Percentiles rank a stretch among this genome's conserved stretches.
phyloP scores from a whole-genome alignment of 2,113 vertebrate genomes.

The Melanocharis versteri region DNA sequence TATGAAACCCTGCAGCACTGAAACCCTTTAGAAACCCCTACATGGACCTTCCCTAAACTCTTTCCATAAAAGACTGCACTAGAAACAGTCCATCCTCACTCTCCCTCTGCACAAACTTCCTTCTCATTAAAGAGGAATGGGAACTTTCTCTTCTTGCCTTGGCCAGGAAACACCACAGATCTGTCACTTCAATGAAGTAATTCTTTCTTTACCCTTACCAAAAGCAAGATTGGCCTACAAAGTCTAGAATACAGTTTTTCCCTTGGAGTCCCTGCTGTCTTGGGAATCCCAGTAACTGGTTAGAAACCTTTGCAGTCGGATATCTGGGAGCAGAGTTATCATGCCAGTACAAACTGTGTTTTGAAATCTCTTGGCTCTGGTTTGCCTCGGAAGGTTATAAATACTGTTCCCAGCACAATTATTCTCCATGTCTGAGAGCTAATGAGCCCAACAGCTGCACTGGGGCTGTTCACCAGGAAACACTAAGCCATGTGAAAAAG shows the following conservation, averaged over 20 bases:
- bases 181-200: neutral
- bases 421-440: constrained; percentile 13
- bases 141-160: neutral
- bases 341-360: neutral
- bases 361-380: neutral
- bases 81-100: neutral
- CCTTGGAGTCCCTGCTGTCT: neutral
- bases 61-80: neutral
- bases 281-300: neutral
- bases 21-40: neutral
- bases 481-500: constrained; percentile 20
- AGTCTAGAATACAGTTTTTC: neutral
- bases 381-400: neutral
- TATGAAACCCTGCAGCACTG: neutral
- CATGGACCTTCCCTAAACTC: neutral
- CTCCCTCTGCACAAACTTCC: neutral
- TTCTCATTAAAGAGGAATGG: neutral
- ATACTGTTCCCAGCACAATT: constrained; percentile 37
- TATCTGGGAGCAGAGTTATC: neutral
- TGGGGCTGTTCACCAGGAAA: constrained; percentile 1
- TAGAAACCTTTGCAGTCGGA: neutral
- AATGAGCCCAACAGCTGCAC: constrained; percentile 34
- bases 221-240: neutral
- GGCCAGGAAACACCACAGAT: neutral
- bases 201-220: neutral